These are phyloP conservation scores for Dryadula phaetusa DNA, from an alignment of 2,888 invertebrate genomes.

Conservation along the genomic window DNA sequence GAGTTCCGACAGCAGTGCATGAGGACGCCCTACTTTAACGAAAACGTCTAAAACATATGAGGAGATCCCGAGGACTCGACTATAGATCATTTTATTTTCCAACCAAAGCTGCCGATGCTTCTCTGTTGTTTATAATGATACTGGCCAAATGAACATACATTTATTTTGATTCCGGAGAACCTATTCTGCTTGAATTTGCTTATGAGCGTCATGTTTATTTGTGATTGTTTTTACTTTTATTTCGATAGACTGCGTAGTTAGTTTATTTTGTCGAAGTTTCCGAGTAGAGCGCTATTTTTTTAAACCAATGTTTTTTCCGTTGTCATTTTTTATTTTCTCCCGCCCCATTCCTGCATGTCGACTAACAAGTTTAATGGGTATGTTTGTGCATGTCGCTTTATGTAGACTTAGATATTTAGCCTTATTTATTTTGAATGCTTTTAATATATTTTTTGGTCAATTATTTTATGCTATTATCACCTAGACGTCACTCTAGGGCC, in stretches of 20 bases:
- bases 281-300: constrained; percentile 77
- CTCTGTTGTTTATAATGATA: constrained; percentile 71
- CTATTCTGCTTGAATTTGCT: constrained; percentile 85
- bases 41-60: constrained; percentile 36
- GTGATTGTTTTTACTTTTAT: constrained; percentile 66
- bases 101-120: constrained; percentile 65
- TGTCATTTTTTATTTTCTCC: constrained; percentile 72
- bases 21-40: constrained; percentile 53
- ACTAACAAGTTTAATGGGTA: constrained; percentile 69
- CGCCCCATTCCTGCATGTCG: constrained; percentile 70
- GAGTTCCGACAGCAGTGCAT: constrained; percentile 64
- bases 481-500: constrained; percentile 44
- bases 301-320: constrained; percentile 83
- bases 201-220: constrained; percentile 81
- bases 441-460: constrained; percentile 71
- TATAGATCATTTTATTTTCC: constrained; percentile 42
- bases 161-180: constrained; percentile 84
- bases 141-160: constrained; percentile 83
- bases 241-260: constrained; percentile 74
- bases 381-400: constrained; percentile 76
- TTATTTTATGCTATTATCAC: constrained; percentile 58
- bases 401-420: constrained; percentile 62
- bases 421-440: constrained; percentile 60
- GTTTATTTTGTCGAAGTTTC: constrained; percentile 70
- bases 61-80: constrained; percentile 43